Evolutionary conservation across 1,140 invertebrate genomes (phyloP).

Genomic region (Armadillidium nasatum): DNA sequence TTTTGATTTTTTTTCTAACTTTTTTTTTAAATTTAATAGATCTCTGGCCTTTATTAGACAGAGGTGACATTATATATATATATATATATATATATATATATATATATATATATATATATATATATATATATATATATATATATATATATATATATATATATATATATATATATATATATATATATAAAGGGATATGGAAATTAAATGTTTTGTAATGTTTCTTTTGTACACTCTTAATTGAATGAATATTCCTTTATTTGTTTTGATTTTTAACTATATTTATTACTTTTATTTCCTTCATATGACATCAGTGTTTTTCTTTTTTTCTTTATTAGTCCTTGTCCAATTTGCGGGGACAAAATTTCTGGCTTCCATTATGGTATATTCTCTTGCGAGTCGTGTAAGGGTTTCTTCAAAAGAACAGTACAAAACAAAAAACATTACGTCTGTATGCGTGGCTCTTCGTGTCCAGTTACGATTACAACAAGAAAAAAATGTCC

Average conservation of each 20-base stretch:
- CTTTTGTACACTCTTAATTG: too few species aligned
- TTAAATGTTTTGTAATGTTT: too few species aligned
- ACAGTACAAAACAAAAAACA: slow-evolving; percentile 97
- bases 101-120: too few species aligned
- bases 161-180: too few species aligned
- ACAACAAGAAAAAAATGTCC: slow-evolving; percentile 94
- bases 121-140: too few species aligned
- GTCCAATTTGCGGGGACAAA: slow-evolving; percentile 91
- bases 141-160: too few species aligned
- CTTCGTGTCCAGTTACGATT: slow-evolving; percentile 71
- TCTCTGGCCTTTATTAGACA: too few species aligned
- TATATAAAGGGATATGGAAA: too few species aligned
- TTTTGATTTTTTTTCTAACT: too few species aligned
- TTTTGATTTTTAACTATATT: not conserved
- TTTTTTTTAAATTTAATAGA: too few species aligned
- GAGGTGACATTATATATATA: too few species aligned
- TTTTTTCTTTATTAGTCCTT: slow-evolving; percentile 61
- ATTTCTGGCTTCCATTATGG: slow-evolving; percentile 93
- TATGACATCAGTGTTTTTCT: slow-evolving; percentile 12
- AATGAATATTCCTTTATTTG: not conserved
- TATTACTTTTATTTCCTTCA: not conserved
- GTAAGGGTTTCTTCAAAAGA: slow-evolving; percentile 96
- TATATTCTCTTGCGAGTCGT: slow-evolving; percentile 95
- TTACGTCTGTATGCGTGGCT: slow-evolving; percentile 87
- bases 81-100: too few species aligned